Percentiles rank a stretch among this genome's conserved stretches.
phyloP scores from a whole-genome alignment of 2,113 vertebrate genomes.

The Toxotes chatareus region DNA sequence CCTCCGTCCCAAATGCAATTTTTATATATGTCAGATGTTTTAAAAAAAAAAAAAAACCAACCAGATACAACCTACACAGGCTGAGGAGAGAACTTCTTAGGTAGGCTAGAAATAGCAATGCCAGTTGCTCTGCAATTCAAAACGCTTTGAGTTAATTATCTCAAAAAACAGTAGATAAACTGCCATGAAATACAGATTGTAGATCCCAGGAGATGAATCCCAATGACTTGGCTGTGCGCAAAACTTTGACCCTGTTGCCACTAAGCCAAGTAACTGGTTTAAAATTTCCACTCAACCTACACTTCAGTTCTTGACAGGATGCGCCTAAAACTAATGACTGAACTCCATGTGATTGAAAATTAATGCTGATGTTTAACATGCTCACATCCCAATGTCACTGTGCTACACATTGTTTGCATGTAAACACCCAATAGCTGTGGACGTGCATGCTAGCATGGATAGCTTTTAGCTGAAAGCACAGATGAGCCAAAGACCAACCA shows the following conservation, averaged over 20 bases:
- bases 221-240: not conserved
- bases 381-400: not conserved
- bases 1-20: conserved; percentile 18
- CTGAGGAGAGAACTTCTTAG: not conserved
- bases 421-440: not conserved
- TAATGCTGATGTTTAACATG: not conserved
- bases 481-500: not conserved
- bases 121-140: conserved; percentile 1
- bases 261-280: not conserved
- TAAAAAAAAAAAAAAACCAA: conserved; percentile 14
- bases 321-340: not conserved
- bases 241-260: not conserved
- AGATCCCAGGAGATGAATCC: not conserved
- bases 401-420: not conserved
- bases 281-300: conserved; percentile 2
- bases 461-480: not conserved
- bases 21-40: conserved; percentile 7
- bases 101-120: not conserved
- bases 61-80: conserved; percentile 24
- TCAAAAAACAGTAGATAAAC: not conserved
- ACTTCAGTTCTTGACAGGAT: conserved; percentile 3
- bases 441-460: conserved; percentile 5
- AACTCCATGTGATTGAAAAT: not conserved
- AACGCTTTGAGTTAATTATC: not conserved
- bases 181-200: not conserved